These are phyloP conservation scores for Rotaria magnacalcarata DNA, from an alignment of 2,888 invertebrate genomes.

Conservation along the genomic window DNA sequence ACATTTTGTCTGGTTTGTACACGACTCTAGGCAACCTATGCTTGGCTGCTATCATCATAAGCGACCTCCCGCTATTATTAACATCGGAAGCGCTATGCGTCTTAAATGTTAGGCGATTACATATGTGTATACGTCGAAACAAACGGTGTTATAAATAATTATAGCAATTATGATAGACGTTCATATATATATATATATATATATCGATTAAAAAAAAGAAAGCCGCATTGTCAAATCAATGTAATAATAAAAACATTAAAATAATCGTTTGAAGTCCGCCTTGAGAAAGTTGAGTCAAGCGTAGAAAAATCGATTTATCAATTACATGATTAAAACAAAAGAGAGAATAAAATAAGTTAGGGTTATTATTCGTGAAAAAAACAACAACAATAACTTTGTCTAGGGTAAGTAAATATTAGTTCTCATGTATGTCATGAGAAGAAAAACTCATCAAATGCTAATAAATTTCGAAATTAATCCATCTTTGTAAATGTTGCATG, in stretches of 20 bases:
- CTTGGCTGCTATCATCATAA: not conserved
- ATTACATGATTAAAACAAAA: not conserved
- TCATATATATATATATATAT: not conserved
- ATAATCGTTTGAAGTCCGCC: conserved; percentile 4
- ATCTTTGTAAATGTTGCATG: not conserved
- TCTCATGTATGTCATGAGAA: not conserved
- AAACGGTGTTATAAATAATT: not conserved
- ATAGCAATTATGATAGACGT: not conserved
- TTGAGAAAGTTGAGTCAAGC: not conserved
- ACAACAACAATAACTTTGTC: too few relatives aligned
- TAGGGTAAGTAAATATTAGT: not conserved
- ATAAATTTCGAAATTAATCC: not conserved
- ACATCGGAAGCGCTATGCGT: not conserved
- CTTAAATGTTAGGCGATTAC: conserved; percentile 23
- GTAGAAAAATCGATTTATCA: not conserved
- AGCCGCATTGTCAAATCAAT: not conserved
- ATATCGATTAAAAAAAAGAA: not conserved
- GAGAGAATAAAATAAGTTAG: too few relatives aligned
- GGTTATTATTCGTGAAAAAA: too few relatives aligned
- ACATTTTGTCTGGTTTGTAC: not conserved
- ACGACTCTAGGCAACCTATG: not conserved
- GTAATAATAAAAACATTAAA: not conserved
- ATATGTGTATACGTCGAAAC: not conserved
- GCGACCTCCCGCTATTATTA: not conserved
- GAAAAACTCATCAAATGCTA: not conserved